Conservation (phyloP, 1,140 invertebrate genomes). For the Scaptomyza pallida region DNA sequence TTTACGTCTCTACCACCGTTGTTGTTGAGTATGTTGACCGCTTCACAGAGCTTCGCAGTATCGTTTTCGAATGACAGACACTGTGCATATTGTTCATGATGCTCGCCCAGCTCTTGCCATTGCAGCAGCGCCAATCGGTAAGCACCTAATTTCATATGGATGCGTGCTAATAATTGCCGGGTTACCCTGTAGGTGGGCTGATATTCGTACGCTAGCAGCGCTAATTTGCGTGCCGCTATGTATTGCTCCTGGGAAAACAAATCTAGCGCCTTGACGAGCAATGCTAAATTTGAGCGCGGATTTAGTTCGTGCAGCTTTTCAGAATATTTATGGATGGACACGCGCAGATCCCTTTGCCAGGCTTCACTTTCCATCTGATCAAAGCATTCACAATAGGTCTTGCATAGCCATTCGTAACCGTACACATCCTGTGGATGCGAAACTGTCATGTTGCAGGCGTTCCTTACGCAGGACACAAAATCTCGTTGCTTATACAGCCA, state of each 20-base stretch:
- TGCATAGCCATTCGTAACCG: conserved; percentile 87
- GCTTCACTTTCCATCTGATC: conserved; percentile 50
- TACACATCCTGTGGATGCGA: conserved; percentile 85
- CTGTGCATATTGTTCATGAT: conserved; percentile 42
- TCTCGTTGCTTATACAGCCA: conserved; percentile 85
- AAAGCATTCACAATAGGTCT: conserved; percentile 85
- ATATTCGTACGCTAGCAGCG: conserved; percentile 74
- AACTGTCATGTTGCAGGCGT: conserved; percentile 85
- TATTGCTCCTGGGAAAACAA: conserved; percentile 85
- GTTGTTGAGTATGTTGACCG: conserved; percentile 34
- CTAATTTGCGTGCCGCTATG: conserved; percentile 85
- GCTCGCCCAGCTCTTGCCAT: conserved; percentile 49
- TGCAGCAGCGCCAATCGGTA: conserved; percentile 69
- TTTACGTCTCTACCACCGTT: conserved; percentile 18
- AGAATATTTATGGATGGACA: conserved; percentile 84
- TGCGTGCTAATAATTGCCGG: conserved; percentile 60
- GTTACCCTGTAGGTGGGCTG: conserved; percentile 61
- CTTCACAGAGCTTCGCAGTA: conserved; percentile 38
- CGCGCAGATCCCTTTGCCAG: conserved; percentile 44
- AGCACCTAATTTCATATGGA: conserved; percentile 74
- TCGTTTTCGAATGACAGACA: conserved; percentile 65
- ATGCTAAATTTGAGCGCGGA: conserved; percentile 86
- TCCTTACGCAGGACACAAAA: conserved; percentile 83
- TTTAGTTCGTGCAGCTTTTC: conserved; percentile 85
- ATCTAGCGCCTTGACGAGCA: conserved; percentile 87